These are phyloP conservation scores for Octomys mimax DNA, from an alignment of 2,797 vertebrate species.

Conservation along the genomic window DNA sequence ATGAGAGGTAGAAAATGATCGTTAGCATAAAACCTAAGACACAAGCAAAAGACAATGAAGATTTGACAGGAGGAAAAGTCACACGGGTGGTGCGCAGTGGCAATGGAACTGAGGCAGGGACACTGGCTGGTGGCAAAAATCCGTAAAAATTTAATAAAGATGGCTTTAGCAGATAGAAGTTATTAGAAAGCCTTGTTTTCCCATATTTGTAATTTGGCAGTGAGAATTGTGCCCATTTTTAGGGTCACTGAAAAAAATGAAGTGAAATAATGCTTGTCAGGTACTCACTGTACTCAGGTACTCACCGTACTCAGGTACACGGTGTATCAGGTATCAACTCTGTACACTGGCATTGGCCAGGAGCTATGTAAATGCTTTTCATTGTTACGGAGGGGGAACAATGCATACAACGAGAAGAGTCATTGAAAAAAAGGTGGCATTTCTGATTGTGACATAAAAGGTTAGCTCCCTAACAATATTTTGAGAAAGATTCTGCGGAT, in stretches of 20 bases:
- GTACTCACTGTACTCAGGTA: too few relatives aligned
- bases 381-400: neutral
- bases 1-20: constrained; percentile 44
- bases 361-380: neutral
- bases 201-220: neutral
- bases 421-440: neutral
- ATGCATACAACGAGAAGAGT: neutral
- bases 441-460: neutral
- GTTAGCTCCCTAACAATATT: constrained; percentile 49
- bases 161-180: neutral
- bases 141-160: neutral
- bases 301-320: too few relatives aligned
- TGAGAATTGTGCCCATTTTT: neutral
- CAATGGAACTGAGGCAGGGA: neutral
- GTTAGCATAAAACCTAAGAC: constrained; percentile 50
- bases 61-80: constrained; percentile 18
- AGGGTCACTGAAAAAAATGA: neutral
- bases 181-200: neutral
- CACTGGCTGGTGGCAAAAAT: neutral
- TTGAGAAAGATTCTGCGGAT: constrained; percentile 42
- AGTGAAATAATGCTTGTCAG: neutral
- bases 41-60: neutral
- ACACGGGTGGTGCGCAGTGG: neutral
- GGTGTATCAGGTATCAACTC: neutral
- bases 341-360: neutral